Evolutionary conservation across 2,797 vertebrate genomes (phyloP).

Genomic region (Rhabdophis nuchalis): DNA sequence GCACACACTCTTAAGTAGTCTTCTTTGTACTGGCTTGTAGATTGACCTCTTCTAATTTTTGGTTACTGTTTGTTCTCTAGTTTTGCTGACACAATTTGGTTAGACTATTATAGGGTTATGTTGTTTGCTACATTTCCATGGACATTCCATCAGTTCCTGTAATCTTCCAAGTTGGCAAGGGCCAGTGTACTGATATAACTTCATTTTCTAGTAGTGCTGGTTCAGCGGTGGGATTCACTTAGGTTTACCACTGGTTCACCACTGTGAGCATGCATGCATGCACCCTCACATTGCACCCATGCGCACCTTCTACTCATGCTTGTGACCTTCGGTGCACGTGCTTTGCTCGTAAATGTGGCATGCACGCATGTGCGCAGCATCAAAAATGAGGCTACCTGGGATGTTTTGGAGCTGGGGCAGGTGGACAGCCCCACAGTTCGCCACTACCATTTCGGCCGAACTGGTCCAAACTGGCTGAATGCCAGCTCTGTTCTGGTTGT

Average conservation of each 20-base stretch:
- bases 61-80: neutral
- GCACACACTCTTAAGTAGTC: neutral
- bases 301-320: too few species aligned
- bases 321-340: too few species aligned
- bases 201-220: neutral
- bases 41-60: neutral
- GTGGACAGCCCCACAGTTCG: too few species aligned
- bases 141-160: neutral
- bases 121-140: neutral
- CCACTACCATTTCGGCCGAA: too few species aligned
- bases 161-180: neutral
- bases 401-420: too few species aligned
- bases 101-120: neutral
- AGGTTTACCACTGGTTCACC: too few species aligned
- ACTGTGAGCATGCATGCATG: too few species aligned
- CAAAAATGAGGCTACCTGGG: too few species aligned
- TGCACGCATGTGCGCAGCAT: too few species aligned
- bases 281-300: too few species aligned
- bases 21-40: neutral
- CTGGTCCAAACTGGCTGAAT: too few species aligned
- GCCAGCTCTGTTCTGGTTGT: neutral
- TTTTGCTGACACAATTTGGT: neutral
- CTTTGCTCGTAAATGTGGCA: too few species aligned
- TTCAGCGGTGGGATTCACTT: neutral
- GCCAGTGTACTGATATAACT: neutral